Evolutionary conservation across 2,888 invertebrate genomes (phyloP), one percentile per base, ranked within the genome.

Genomic region (Coecobrya sp.): DNA sequence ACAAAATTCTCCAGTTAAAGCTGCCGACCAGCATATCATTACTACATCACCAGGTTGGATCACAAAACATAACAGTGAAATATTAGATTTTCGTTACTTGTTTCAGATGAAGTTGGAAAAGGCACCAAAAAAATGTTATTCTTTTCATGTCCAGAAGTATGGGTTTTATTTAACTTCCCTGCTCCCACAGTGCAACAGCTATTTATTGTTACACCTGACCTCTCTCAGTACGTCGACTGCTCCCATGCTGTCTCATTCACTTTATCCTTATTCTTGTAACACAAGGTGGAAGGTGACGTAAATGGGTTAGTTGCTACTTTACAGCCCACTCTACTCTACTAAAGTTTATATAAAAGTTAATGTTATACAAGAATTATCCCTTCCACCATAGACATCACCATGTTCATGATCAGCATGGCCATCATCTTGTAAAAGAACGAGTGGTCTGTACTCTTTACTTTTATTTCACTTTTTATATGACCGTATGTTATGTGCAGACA

Each of bases 241-340:
- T 30, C 16, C 42, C 22, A 19, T 22, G 4, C 11, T 81, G 81
- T 81, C 81, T 81, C 7, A 81, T 27, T 81, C 81, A 81, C 55
- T 81, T 79, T 81, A 16, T 27, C 22, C 55, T 10, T 59, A 52
- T 52, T 10, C 52, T 5, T 30, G 19, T 11, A 59, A 59, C 36
- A 36, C 36, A 7, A 2, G 59, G 1, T 19, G 7, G n/a, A 19
- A 1, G 13, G 36, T 84, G 84, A 84, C 84, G 62, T 84, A 84
- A 84, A 84, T 84, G 45, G 84, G 42, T 36, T 19, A 36, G 11
- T 65, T 84, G 16, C 0, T 16, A 22, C 13, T 59, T 59, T 19
- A 59, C 59, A 59, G 19, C 59, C n/a, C 2, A 2, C 22, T 55
- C 13, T 59, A 59, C 4, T 7, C 59, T 59, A 59, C 0, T 22